A percentile compares a stretch with the other conserved stretches of the same genome.
Conservation (phyloP, 35 echinoderm and acorn worm genomes). For the Apostichopus californicus region DNA sequence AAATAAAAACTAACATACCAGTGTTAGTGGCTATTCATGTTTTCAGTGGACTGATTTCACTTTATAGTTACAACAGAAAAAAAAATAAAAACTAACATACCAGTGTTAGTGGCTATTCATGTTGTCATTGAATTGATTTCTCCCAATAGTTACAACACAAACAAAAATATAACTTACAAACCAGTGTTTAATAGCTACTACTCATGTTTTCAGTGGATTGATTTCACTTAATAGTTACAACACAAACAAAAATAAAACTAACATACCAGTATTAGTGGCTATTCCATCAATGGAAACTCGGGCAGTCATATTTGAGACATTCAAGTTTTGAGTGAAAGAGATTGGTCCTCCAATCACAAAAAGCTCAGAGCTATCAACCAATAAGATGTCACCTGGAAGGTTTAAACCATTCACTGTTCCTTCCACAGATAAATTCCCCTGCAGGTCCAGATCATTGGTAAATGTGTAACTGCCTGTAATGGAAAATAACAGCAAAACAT, state of each 20-base stretch:
- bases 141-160: no score
- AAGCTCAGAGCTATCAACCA: conserved; percentile 23
- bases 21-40: no score
- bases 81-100: no score
- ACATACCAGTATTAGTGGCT: not conserved
- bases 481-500: not conserved
- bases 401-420: conserved; percentile 47
- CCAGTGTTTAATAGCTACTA: no score
- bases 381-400: conserved; percentile 45
- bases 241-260: not conserved
- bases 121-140: no score
- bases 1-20: no score
- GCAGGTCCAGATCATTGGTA: conserved; percentile 16
- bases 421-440: conserved; percentile 34
- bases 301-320: conserved; percentile 24
- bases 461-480: conserved; percentile 45
- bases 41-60: no score
- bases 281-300: not conserved
- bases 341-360: conserved; percentile 26
- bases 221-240: not conserved
- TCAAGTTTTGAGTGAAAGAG: conserved; percentile 39
- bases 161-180: no score
- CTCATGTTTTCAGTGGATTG: no score
- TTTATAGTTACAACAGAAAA: no score
- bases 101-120: no score